Evolutionary conservation across 2,797 vertebrate species (phyloP), one percentile per base, ranked within the genome.

Genomic region (Eospalax fontanierii): DNA sequence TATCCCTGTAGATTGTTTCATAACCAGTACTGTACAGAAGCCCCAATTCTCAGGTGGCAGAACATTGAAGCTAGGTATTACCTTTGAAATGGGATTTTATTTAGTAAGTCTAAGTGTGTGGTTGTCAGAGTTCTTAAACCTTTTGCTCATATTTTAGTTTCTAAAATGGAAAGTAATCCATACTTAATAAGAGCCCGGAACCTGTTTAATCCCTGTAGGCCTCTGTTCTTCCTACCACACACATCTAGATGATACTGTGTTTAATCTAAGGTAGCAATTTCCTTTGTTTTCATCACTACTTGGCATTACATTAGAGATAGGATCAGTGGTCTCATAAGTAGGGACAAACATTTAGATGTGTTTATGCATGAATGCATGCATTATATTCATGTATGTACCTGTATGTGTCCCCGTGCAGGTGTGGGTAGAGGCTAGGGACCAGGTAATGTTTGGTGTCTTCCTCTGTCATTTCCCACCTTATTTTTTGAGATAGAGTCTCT

Each of bases 91-190:
- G 35, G 71, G 35, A 2, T 46, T 80, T 93, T 94, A 91, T 90
- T 92, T 89, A n/a, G 96, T 95, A n/a, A 83, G 74, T 75, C 76
- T 96, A 97, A 93, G 46, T 50, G 6, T 66, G 2, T 71, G 70
- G 12, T 87, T 93, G 97, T 96, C 38, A 85, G 95, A 89, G 19
- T 94, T 73, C 26, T 89, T 81, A 38, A 24, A 90, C 10, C 68
- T 96, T 96, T 65, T 89, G 61, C 76, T 91, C 5, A 71, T 73
- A 63, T 79, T 95, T 85, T 12, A 85, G 0, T 87, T 73, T 85
- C 38, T 93, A 82, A 63, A 93, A 68, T 92, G 30, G 65, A 94
- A 96, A 93, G 33, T 96, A 73, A 81, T 84, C 12, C 57, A 85
- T 93, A 74, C 54, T 89, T 93, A 88, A 22, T 15, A 81, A 84